Conservation (phyloP, 2,888 invertebrate species). For the Aspidiotus destructor region DNA sequence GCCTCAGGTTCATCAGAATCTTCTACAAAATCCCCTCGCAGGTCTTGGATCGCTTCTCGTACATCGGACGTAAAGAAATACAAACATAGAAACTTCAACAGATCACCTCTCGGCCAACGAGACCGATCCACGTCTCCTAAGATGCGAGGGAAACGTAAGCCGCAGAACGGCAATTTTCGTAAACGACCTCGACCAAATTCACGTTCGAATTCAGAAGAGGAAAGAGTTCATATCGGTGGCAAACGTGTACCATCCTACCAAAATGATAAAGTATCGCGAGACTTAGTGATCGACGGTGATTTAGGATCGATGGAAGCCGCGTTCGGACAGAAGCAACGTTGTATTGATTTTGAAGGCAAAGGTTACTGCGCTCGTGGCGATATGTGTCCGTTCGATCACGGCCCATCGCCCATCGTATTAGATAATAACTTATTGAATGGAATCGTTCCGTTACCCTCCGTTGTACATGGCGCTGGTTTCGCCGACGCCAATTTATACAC, state of each 20-base stretch:
- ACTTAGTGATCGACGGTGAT: not conserved
- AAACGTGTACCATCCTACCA: conserved; percentile 13
- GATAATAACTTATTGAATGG: conserved; percentile 59
- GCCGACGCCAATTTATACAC: conserved; percentile 15
- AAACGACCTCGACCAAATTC: conserved; percentile 19
- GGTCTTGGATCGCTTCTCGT: conserved; percentile 25
- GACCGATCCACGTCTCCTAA: conserved; percentile 21
- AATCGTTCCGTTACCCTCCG: conserved; percentile 22
- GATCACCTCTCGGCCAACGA: conserved; percentile 18
- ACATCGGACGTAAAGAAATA: conserved; percentile 25
- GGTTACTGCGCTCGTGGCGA: conserved; percentile 96
- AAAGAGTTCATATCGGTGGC: not conserved
- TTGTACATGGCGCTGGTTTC: conserved; percentile 11
- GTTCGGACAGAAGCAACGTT: conserved; percentile 25
- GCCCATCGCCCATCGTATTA: conserved; percentile 87
- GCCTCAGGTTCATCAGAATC: conserved; percentile 29
- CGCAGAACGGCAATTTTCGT: conserved; percentile 23
- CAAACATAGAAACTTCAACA: conserved; percentile 20
- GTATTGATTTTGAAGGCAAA: conserved; percentile 54
- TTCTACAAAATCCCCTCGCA: conserved; percentile 22
- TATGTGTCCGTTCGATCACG: conserved; percentile 94
- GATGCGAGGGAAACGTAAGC: conserved; percentile 15
- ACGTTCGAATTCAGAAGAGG: conserved; percentile 15
- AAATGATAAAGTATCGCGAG: conserved; percentile 9
- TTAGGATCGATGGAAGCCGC: not conserved